A percentile compares a stretch with the other conserved stretches of the same genome.
Evolutionary conservation across 2,888 invertebrate genomes (phyloP).

Genomic region (Acronicta leporina): DNA sequence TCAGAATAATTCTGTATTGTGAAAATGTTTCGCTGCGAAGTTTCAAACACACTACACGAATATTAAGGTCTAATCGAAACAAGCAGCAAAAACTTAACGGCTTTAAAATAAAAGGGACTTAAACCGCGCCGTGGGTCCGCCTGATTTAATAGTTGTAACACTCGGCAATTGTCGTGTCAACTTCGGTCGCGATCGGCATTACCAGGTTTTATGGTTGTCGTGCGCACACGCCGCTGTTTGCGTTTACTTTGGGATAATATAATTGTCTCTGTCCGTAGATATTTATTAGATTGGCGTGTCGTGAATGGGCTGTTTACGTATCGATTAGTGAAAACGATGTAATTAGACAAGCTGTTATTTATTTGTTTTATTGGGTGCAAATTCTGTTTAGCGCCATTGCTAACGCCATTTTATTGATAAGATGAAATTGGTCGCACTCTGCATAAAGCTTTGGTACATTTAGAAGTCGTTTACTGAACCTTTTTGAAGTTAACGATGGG

Average conservation of each 20-base stretch:
- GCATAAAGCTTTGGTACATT: too few species aligned
- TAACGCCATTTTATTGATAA: background rate
- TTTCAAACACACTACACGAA: too few species aligned
- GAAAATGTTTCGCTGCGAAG: too few species aligned
- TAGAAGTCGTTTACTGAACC: too few species aligned
- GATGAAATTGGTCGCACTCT: background rate
- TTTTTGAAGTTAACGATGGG: too few species aligned
- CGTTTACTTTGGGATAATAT: constrained; percentile 62
- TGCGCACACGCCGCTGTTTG: constrained; percentile 64
- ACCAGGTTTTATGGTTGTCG: constrained; percentile 71
- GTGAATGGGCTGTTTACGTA: constrained; percentile 48
- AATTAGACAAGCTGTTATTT: constrained; percentile 51
- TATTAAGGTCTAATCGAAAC: background rate
- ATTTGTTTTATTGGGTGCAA: constrained; percentile 26
- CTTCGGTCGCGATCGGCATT: constrained; percentile 63
- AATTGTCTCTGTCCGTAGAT: constrained; percentile 64
- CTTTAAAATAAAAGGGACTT: constrained; percentile 14
- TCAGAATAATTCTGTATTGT: too few species aligned
- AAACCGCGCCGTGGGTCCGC: constrained; percentile 27
- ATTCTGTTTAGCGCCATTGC: constrained; percentile 1
- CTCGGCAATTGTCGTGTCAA: constrained; percentile 71
- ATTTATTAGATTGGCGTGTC: constrained; percentile 59
- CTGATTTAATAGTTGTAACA: constrained; percentile 65
- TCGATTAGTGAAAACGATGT: constrained; percentile 59
- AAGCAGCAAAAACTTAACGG: background rate